Evolutionary conservation across 2,113 vertebrate species (phyloP), one percentile per base, ranked within the genome.

Genomic region (Halichoeres trimaculatus): DNA sequence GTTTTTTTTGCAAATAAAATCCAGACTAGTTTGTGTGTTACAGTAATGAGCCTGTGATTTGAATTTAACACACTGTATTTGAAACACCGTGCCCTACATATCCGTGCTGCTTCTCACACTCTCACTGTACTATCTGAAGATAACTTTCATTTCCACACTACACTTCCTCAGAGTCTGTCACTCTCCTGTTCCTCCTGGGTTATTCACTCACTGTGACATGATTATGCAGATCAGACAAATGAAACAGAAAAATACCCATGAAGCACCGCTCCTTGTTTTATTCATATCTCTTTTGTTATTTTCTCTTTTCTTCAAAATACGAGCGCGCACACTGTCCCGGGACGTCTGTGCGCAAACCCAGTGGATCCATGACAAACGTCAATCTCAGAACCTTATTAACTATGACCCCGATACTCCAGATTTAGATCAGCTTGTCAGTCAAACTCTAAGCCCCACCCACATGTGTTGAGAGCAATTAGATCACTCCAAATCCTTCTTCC

Each of bases 331-430:
- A 47, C 59, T 80, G 70, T 73, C 74, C 63, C 40, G 76, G 79
- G 87, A 89, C 78, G 65, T 30, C 30, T 30, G 3, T 30, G 30
- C 59, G 81, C 58, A 75, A 72, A 77, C 85, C 78, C 81, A 74
- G 64, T 76, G 68, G 80, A 78, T 78, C 75, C 69, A 77, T 78
- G 61, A 81, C 79, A 85, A 87, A 90, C 70, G 85, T 84, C 76
- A 90, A 90, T 86, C 85, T 80, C 84, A 81, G 78, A 71, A 80
- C 86, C 78, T 88, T 84, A 85, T 89, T 89, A 85, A 64, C 68
- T 54, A 70, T 26, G 83, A 87, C 72, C 59, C 78, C 88, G 75
- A 88, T 85, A 73, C 76, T 78, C 76, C 54, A 61, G 36, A 61
- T 81, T 83, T 53, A 77, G 68, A 72, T 85, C 36, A 71, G 20